phyloP scores from a whole-genome alignment of 2,113 vertebrate genomes.

The Chinchilla lanigera region DNA sequence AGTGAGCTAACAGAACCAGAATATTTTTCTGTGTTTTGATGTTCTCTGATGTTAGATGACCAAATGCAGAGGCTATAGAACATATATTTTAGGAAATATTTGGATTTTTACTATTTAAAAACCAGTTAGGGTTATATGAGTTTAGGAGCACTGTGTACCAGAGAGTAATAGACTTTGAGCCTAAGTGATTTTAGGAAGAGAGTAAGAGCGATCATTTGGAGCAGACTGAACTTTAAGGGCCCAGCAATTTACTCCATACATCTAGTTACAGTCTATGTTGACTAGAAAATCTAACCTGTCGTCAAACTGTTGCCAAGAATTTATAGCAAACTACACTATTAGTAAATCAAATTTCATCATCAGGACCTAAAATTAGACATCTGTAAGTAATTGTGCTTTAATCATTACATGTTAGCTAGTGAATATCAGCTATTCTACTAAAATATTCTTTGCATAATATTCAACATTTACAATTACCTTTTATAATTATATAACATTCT shows the following conservation, averaged over 20 bases:
- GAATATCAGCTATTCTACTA: not conserved
- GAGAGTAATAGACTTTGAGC: constrained; percentile 6
- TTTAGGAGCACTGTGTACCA: not conserved
- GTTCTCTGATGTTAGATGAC: not conserved
- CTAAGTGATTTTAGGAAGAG: not conserved
- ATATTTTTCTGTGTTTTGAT: not conserved
- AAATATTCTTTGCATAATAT: not conserved
- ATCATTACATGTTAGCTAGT: not conserved
- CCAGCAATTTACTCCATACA: not conserved
- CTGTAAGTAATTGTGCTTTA: not conserved
- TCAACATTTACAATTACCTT: constrained; percentile 5
- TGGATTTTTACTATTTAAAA: constrained; percentile 16
- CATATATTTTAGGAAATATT: not conserved
- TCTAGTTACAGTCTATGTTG: not conserved
- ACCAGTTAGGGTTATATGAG: not conserved
- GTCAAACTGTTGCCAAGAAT: constrained; percentile 30
- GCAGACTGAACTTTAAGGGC: not conserved
- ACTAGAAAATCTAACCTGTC: constrained; percentile 10
- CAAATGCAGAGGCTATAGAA: not conserved
- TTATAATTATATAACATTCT: not conserved
- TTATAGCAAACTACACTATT: not conserved
- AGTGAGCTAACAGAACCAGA: not conserved
- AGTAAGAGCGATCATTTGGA: not conserved
- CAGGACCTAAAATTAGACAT: constrained; percentile 6
- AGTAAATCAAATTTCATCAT: constrained; percentile 10